A percentile compares a stretch with the other conserved stretches of the same genome.
Evolutionary conservation across 1,140 invertebrate species (phyloP).

Genomic region (Polypedilum pembai): DNA sequence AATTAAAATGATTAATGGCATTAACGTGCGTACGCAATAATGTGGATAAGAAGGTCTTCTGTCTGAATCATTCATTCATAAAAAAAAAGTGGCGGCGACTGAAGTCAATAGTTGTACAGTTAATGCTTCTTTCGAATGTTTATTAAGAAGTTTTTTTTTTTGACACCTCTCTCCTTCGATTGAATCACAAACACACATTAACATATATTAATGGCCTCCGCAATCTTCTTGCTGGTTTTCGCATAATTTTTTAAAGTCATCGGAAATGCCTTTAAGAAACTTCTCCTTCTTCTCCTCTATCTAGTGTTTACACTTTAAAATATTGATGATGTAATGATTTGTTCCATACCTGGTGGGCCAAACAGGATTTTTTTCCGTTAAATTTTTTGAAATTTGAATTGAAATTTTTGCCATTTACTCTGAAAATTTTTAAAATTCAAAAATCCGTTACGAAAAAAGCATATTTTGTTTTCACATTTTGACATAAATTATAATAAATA

Average conservation of each 20-base stretch:
- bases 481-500: too few species aligned
- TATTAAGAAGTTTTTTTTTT: slow-evolving; percentile 13
- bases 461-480: too few species aligned
- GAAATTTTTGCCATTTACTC: too few species aligned
- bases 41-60: neutral
- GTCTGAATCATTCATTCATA: neutral
- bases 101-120: slow-evolving; percentile 11
- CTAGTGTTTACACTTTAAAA: too few species aligned
- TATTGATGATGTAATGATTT: too few species aligned
- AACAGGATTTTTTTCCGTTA: too few species aligned
- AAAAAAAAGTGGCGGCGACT: neutral
- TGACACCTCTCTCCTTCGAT: neutral
- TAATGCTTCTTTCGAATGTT: neutral
- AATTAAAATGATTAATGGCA: neutral
- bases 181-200: slow-evolving; percentile 2
- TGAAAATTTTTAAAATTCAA: too few species aligned
- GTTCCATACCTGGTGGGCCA: too few species aligned
- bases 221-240: neutral
- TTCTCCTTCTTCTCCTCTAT: too few species aligned
- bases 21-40: neutral
- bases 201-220: neutral
- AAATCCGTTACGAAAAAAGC: too few species aligned
- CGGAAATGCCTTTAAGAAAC: slow-evolving; percentile 3
- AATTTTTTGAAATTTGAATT: too few species aligned
- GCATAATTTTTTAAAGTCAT: neutral